phyloP scores from a whole-genome alignment of 2,113 vertebrate genomes.

The Podarcis cretensis region DNA sequence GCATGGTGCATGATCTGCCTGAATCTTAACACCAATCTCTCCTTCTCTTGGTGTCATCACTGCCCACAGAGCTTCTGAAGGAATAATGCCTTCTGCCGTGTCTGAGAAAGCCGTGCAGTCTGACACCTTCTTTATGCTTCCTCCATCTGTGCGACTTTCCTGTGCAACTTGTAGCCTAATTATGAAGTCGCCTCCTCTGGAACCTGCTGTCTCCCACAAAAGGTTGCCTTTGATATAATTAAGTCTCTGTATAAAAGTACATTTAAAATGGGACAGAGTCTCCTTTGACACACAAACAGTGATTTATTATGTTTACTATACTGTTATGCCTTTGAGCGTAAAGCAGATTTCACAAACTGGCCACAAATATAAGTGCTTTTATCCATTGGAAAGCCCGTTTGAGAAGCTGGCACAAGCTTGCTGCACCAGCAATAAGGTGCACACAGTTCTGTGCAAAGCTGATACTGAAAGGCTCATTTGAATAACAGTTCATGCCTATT shows the following conservation, averaged over 20 bases:
- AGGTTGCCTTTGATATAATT: background rate
- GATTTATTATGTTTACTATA: background rate
- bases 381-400: conserved; percentile 1
- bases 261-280: background rate
- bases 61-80: conserved; percentile 9
- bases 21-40: background rate
- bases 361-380: background rate
- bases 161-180: conserved; percentile 24
- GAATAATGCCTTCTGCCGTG: conserved; percentile 24
- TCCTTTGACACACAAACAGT: background rate
- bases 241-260: background rate
- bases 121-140: conserved; percentile 21
- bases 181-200: background rate
- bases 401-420: background rate
- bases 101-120: conserved; percentile 12
- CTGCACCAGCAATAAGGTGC: background rate
- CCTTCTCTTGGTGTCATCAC: background rate
- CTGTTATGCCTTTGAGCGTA: background rate
- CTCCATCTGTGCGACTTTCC: conserved; percentile 22
- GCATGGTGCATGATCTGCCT: background rate
- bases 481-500: background rate
- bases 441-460: background rate
- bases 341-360: background rate
- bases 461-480: background rate
- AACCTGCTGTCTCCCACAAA: background rate